Percentiles rank a stretch among this genome's conserved stretches.
Evolutionary conservation across 1,140 invertebrate genomes (phyloP).

Genomic region (Papilio polyxenes): DNA sequence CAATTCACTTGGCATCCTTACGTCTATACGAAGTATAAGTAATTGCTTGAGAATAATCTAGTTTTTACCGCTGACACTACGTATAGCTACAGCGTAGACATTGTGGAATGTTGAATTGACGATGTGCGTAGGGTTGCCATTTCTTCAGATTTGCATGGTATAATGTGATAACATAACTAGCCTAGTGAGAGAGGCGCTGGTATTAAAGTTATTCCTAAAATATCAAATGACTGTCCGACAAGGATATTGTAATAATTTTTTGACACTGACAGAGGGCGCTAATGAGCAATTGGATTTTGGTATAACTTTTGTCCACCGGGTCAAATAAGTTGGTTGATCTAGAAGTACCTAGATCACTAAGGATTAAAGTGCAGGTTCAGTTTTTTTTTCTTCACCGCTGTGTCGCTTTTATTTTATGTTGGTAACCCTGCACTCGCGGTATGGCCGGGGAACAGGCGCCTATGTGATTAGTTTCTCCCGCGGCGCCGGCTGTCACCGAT

Average conservation of each 20-base stretch:
- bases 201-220: no score
- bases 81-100: conserved; percentile 37
- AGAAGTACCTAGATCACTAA: no score
- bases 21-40: background rate
- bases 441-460: conserved; percentile 40
- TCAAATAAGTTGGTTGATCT: no score
- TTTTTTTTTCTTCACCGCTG: background rate
- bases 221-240: no score
- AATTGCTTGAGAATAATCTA: conserved; percentile 19
- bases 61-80: background rate
- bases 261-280: no score
- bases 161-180: no score
- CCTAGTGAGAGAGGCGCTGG: no score
- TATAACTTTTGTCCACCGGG: no score
- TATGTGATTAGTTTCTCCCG: conserved; percentile 48
- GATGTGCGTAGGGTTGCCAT: background rate
- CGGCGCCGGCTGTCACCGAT: conserved; percentile 43
- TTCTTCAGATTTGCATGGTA: background rate
- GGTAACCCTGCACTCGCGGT: conserved; percentile 31
- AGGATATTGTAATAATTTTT: no score
- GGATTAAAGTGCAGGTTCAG: no score
- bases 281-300: no score
- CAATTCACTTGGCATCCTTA: background rate
- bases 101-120: background rate
- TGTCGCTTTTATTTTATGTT: background rate